A percentile compares a stretch with the other conserved stretches of the same genome.
Conservation (phyloP, 2,113 vertebrate genomes). For the Crotalus tigris region DNA sequence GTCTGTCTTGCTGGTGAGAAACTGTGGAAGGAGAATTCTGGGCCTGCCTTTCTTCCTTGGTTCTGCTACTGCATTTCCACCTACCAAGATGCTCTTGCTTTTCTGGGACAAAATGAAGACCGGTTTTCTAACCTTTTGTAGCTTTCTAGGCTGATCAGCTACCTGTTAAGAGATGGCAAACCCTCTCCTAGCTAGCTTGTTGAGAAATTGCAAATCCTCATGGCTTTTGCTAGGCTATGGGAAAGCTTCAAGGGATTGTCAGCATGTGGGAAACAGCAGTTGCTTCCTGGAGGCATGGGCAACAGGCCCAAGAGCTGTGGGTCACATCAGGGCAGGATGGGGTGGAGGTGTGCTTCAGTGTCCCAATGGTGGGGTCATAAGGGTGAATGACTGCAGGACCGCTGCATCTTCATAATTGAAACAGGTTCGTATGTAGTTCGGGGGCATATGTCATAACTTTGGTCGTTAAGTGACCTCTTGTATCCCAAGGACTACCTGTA, state of each 20-base stretch:
- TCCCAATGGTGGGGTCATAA: not conserved
- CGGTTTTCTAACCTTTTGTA: not conserved
- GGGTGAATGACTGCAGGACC: not conserved
- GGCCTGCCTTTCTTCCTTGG: not conserved
- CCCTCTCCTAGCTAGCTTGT: no score
- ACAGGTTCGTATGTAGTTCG: not conserved
- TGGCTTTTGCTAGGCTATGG: not conserved
- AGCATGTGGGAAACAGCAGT: not conserved
- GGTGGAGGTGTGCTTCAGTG: not conserved
- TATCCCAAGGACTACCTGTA: not conserved
- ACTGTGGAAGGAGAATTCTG: not conserved
- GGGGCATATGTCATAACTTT: not conserved
- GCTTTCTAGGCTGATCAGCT: not conserved
- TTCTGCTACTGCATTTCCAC: not conserved
- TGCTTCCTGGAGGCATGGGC: not conserved
- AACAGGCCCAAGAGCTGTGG: no score
- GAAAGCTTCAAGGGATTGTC: not conserved
- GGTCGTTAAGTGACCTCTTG: not conserved
- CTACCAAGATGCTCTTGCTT: not conserved
- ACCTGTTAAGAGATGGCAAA: not conserved
- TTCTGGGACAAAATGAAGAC: not conserved
- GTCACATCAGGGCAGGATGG: not conserved
- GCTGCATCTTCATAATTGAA: not conserved
- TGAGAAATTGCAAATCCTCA: not conserved
- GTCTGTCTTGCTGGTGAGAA: not conserved